Conservation (phyloP, 2,113 vertebrate species). For the Pungitius pungitius region DNA sequence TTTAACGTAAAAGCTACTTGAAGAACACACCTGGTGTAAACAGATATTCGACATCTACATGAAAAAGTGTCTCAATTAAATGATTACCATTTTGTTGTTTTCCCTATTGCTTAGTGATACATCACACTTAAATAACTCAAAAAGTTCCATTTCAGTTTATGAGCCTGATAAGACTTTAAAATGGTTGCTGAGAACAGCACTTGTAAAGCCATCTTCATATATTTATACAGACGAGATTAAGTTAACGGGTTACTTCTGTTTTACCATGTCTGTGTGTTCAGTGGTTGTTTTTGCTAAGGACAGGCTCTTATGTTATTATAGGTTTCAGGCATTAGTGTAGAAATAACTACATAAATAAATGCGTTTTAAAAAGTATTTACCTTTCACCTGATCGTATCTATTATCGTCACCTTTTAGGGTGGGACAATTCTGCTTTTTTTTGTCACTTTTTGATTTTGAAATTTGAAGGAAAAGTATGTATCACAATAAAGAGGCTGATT, state of each 20-base stretch:
- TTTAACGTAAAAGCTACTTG: constrained; percentile 41
- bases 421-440: not conserved
- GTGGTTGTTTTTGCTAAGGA: not conserved
- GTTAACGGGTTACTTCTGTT: not conserved
- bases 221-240: not conserved
- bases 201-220: not conserved
- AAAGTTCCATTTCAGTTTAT: constrained; percentile 19
- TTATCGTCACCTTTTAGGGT: not conserved
- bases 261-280: not conserved
- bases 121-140: constrained; percentile 45
- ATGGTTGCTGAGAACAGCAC: not conserved
- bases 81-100: constrained; percentile 56
- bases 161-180: constrained; percentile 4
- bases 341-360: not conserved
- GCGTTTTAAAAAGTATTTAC: not conserved
- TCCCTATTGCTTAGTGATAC: constrained; percentile 56
- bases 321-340: not conserved
- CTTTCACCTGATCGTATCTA: not conserved
- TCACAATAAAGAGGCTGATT: not conserved
- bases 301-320: not conserved
- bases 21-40: constrained; percentile 59
- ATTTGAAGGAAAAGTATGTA: too few relatives aligned
- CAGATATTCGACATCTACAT: constrained; percentile 44
- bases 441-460: too few relatives aligned
- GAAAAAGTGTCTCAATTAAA: constrained; percentile 57